phyloP scores from a whole-genome alignment of 2,797 vertebrate genomes.

The Lemur catta region DNA sequence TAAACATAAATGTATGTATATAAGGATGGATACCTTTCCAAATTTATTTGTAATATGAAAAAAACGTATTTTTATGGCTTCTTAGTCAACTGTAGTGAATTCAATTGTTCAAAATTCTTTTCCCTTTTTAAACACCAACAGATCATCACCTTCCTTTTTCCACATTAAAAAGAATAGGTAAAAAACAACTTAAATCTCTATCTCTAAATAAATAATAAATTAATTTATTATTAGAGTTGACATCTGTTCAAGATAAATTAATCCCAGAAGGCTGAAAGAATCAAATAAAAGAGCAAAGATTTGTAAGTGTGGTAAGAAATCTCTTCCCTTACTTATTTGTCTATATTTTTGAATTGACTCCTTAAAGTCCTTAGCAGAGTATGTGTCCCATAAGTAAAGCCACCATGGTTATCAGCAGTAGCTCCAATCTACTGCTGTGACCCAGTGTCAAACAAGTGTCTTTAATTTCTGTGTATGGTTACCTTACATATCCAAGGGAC shows the following conservation, averaged over 20 bases:
- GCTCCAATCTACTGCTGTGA: neutral
- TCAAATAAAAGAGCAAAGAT: neutral
- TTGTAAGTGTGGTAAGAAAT: neutral
- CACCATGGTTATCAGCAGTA: neutral
- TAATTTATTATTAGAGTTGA: neutral
- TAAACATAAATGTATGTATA: neutral
- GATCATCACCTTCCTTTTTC: neutral
- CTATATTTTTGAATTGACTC: neutral
- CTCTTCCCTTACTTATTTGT: neutral
- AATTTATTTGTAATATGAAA: neutral
- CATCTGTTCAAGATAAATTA: neutral
- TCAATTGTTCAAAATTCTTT: neutral
- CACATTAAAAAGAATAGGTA: neutral
- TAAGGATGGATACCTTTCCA: neutral
- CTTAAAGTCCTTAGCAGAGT: neutral
- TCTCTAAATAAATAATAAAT: neutral
- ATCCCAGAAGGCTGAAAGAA: neutral
- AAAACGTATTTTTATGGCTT: neutral
- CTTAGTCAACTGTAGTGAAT: neutral
- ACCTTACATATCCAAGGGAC: neutral
- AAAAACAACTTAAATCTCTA: constrained; percentile 4
- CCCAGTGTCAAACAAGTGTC: neutral
- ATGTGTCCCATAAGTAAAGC: neutral
- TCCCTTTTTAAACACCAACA: neutral
- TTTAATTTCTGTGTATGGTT: neutral